Percentiles rank a stretch among this genome's conserved stretches.
These are phyloP conservation scores for Psilanteris sp. DNA, from an alignment of 1,140 invertebrate species.

Conservation along the genomic window DNA sequence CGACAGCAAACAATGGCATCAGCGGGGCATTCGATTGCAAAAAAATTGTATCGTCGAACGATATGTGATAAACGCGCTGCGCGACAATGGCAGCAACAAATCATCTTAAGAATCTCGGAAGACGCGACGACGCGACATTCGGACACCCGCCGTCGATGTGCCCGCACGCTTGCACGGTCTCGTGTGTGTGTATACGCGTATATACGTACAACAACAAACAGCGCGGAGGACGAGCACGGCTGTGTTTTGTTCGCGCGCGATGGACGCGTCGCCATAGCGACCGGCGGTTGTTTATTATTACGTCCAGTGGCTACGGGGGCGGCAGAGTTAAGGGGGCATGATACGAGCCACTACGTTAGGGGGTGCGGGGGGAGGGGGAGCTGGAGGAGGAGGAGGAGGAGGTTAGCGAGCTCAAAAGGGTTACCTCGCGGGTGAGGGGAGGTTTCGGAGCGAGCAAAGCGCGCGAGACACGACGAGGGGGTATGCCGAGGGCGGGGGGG, in stretches of 20 bases:
- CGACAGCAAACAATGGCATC: too few relatives aligned
- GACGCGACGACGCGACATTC: neutral
- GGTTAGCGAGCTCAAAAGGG: conserved; percentile 54
- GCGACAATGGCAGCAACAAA: too few relatives aligned
- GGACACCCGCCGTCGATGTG: neutral
- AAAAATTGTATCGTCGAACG: too few relatives aligned
- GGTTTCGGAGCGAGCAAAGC: conserved; percentile 34
- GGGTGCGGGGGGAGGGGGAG: too few relatives aligned
- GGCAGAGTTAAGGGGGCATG: conserved; percentile 48
- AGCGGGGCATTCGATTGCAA: too few relatives aligned
- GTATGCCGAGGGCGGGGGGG: conserved; percentile 29
- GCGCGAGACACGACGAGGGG: conserved; percentile 15
- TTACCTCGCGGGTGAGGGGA: conserved; percentile 33
- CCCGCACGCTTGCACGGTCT: too few relatives aligned
- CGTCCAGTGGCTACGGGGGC: conserved; percentile 68
- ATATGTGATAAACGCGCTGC: too few relatives aligned
- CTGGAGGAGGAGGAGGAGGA: conserved; percentile 19
- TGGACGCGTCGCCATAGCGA: conserved; percentile 78
- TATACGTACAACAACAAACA: conserved; percentile 45
- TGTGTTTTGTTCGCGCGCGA: conserved; percentile 78
- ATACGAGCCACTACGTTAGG: conserved; percentile 55
- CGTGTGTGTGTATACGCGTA: neutral
- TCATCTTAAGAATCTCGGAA: too few relatives aligned
- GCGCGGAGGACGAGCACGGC: conserved; percentile 48
- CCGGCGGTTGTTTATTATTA: conserved; percentile 80